phyloP scores from a whole-genome alignment of 2,113 vertebrate genomes.

The Percina caprodes region DNA sequence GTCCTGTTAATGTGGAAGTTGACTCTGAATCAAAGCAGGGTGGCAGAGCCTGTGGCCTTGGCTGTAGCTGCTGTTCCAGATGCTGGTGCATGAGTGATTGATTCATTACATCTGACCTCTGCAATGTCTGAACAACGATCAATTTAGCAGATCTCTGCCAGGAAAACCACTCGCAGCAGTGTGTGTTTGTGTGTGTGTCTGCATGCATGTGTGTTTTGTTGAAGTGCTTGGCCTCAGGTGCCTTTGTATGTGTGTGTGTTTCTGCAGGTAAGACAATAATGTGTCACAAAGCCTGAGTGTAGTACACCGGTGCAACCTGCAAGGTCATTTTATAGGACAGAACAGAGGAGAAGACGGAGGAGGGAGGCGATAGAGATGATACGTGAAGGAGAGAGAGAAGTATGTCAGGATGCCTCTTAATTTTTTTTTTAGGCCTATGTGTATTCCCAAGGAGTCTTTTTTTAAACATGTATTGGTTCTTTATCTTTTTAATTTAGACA shows the following conservation, averaged over 20 bases:
- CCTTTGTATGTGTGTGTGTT: conserved; percentile 30
- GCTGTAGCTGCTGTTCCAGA: conserved; percentile 42
- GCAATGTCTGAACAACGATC: conserved; percentile 69
- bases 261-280: conserved; percentile 58
- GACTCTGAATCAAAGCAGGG: conserved; percentile 51
- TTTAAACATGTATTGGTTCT: background rate
- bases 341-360: conserved; percentile 9
- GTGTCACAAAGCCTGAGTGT: conserved; percentile 58
- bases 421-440: background rate
- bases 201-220: background rate
- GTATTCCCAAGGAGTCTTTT: background rate
- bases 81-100: conserved; percentile 72
- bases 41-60: conserved; percentile 48
- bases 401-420: conserved; percentile 23
- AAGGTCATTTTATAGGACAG: conserved; percentile 74
- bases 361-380: conserved; percentile 6
- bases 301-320: conserved; percentile 54
- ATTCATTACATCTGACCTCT: conserved; percentile 77
- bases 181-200: conserved; percentile 9
- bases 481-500: background rate
- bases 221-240: background rate
- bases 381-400: conserved; percentile 14
- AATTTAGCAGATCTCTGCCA: conserved; percentile 66
- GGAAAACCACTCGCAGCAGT: conserved; percentile 38
- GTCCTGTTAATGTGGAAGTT: conserved; percentile 31